Evolutionary conservation across 2,888 invertebrate species (phyloP), one percentile per base, ranked within the genome.

Genomic region (Schrankia costaestrigalis): DNA sequence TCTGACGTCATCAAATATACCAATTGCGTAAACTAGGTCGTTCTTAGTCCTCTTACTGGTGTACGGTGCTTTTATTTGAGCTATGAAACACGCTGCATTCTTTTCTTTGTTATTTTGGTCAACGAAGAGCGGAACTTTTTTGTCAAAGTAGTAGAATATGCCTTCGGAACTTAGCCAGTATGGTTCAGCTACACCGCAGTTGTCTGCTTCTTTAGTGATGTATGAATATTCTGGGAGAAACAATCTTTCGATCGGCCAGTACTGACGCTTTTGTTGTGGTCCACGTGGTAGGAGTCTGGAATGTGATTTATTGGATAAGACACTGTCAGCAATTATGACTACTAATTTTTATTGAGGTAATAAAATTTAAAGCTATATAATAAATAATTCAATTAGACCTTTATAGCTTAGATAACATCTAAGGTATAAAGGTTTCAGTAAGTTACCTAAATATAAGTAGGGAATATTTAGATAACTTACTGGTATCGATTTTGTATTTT

Each of bases 151-250:
- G 32, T 92, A 78, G 57, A 91, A 92, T 11, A 90, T 76, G 2
- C 94, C 94, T 6, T 85, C 73, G 0, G 93, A 92, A 55, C 88
- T 92, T 1, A 94, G 71, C 93, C 94, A 92, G 63, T 91, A 91
- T 0, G 91, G 90, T 51, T 92, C 92, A 0, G 90, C 86, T 3
- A 91, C 71, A 0, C 84, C 91, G 46, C 89, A 88, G 62, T 90
- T 90, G 52, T 89, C 88, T 0, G 78, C 78, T 44, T 90, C 89
- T 47, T 91, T 90, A 5, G 90, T 87, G 11, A 91, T 65, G 59
- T 90, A 91, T 0, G 91, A 83, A 52, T 89, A 90, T 40, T 90
- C 81, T 0, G 70, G 74, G 2, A 89, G 82, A 0, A 71, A 69
- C 3, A 89, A 68, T 0, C 89, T 81, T 52, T 92, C 90, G 26